Evolutionary conservation across 2,888 invertebrate species (phyloP), one percentile per base, ranked within the genome.

Genomic region (Ommatoiulus sabulosus): DNA sequence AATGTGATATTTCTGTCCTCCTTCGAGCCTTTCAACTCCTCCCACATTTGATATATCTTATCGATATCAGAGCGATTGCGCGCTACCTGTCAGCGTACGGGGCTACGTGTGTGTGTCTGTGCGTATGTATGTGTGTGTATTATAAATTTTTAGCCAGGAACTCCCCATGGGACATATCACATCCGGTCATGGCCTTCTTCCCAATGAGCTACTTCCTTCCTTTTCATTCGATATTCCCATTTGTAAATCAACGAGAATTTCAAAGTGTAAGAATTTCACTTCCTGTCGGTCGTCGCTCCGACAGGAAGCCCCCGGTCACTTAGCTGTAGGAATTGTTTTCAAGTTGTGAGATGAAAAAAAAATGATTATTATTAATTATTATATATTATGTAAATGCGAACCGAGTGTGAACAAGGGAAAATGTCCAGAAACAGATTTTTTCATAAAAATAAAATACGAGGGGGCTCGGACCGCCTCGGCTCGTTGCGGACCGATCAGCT

Each of bases 141-240:
- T 80, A 80, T 80, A 35, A 80, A 80, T 80, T 80, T 80, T 80
- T 80, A 80, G 80, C 80, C 80, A 80, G 80, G 80, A 80, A 80
- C 80, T 35, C 80, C 80, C 86, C 86, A 72, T 87, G 87, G 87
- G 87, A 87, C 87, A 87, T 87, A 87, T 87, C 87, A 87, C 72
- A 87, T 43, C 57, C 57, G 48, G 48, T 44, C 46, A 87, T 87
- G 72, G 87, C 87, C 87, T 87, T 87, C 63, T 87, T 72, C 87
- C 86, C 48, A 48, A 86, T 15, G 86, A 86, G 86, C 86, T 86
- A 86, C 86, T 46, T 86, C 86, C 86, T 80, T 80, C 80, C 80
- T 80, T 35, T 80, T 80, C 80, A 80, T 80, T 80, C 80, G 35
- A 80, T 80, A 80, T 80, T 80, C 80, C 80, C 80, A 80, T 80